A percentile compares a stretch with the other conserved stretches of the same genome.
Conservation (phyloP, 2,797 vertebrate genomes). For the Hipposideros larvatus region DNA sequence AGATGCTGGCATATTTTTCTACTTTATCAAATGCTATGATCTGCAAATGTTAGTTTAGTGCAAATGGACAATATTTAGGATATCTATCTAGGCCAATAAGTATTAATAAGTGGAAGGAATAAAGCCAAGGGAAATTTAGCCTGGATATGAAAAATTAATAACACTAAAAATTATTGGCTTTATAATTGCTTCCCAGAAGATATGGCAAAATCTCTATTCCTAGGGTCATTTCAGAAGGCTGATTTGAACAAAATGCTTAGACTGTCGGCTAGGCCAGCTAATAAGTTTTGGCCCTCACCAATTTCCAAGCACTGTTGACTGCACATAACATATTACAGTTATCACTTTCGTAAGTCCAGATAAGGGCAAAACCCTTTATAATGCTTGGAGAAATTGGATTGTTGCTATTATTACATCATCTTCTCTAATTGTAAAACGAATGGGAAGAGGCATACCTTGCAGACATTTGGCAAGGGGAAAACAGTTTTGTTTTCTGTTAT, state of each 20-base stretch:
- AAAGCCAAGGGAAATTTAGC: slow-evolving; percentile 80
- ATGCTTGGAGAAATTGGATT: slow-evolving; percentile 40
- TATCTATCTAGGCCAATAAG: slow-evolving; percentile 76
- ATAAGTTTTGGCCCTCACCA: slow-evolving; percentile 33
- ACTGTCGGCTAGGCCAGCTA: slow-evolving; percentile 35
- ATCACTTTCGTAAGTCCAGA: slow-evolving; percentile 39
- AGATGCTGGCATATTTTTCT: not conserved
- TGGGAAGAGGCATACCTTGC: slow-evolving; percentile 62
- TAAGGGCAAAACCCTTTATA: slow-evolving; percentile 32
- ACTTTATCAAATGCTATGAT: slow-evolving; percentile 56
- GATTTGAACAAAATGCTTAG: slow-evolving; percentile 63
- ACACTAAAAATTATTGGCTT: slow-evolving; percentile 81
- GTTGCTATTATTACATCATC: slow-evolving; percentile 68
- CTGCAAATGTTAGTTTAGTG: slow-evolving; percentile 64
- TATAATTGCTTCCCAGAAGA: slow-evolving; percentile 87
- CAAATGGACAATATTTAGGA: slow-evolving; percentile 44
- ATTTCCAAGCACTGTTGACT: slow-evolving; percentile 42
- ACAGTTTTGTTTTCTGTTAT: slow-evolving; percentile 64
- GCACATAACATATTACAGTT: slow-evolving; percentile 12
- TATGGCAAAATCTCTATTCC: slow-evolving; percentile 75
- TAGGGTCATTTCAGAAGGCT: slow-evolving; percentile 81
- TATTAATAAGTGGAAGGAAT: slow-evolving; percentile 73
- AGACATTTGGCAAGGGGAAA: slow-evolving; percentile 71
- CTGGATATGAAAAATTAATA: slow-evolving; percentile 85
- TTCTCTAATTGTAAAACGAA: slow-evolving; percentile 62